phyloP scores from a whole-genome alignment of 2,113 vertebrate species.

The Melanocharis versteri region DNA sequence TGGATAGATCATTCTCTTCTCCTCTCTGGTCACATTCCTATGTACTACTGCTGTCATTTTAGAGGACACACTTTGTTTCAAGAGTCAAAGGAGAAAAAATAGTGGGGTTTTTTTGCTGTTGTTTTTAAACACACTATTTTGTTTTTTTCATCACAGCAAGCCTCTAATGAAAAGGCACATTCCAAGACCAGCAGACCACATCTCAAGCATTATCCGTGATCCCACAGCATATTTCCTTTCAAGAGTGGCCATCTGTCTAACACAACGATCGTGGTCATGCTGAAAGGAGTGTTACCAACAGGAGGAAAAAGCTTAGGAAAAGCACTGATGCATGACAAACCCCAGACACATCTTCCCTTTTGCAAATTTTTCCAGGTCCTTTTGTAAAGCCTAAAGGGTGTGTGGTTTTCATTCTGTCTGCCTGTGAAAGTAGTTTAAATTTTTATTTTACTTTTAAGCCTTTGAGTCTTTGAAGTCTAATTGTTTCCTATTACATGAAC shows the following conservation, averaged over 20 bases:
- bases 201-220: background rate
- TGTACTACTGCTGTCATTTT: background rate
- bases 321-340: background rate
- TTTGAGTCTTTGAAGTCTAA: background rate
- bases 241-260: background rate
- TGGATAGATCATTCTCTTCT: background rate
- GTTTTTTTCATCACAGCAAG: background rate
- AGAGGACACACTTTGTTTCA: background rate
- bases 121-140: background rate
- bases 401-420: slow-evolving; percentile 3
- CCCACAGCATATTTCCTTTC: background rate
- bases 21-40: background rate
- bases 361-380: background rate
- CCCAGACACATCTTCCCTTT: background rate
- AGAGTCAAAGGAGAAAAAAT: background rate
- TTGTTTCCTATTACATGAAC: background rate
- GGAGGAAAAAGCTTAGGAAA: background rate
- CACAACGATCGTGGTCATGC: background rate
- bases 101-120: background rate
- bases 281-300: background rate
- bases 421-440: background rate
- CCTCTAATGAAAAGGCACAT: background rate
- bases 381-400: background rate
- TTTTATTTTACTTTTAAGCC: background rate
- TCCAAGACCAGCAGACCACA: background rate